Evolutionary conservation across 2,797 vertebrate genomes (phyloP), one percentile per base, ranked within the genome.

Genomic region (Peromyscus attwateri): DNA sequence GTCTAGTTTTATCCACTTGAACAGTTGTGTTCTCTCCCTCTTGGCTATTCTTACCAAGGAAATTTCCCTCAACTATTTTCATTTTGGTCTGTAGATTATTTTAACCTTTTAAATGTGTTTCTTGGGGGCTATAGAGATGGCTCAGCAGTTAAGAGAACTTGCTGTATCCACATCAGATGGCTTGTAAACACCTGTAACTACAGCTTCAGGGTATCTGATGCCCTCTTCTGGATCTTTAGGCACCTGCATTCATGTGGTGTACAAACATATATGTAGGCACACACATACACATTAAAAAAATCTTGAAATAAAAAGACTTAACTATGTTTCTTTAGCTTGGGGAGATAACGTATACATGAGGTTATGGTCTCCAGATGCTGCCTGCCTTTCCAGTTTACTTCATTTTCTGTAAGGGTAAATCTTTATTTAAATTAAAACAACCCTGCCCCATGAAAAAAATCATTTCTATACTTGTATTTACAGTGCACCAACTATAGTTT

Each of bases 21-120:
- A 96, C 93, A 70, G 9, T 77, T 91, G 46, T 94, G 12, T 75
- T 92, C 70, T 95, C 2, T 92, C 6, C 76, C 77, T 19, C 11
- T 60, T 68, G 40, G 9, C 77, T 91, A 66, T 85, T 85, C 37
- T 95, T 87, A 89, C 79, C 7, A 93, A 62, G 6, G 8, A 13
- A 66, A 29, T 92, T 96, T 91, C 92, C 92, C 21, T 14, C 21
- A 96, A 23, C 16, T 6, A 43, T 83, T 92, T 96, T 96, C 16
- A 60, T 91, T 95, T 91, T 55, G 23, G 16, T 52, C 14, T 93
- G 79, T 79, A 89, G 66, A 71, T 91, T 96, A 95, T 66, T 94
- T 94, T 95, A 82, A 82, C 62, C 16, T 92, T 95, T 76, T 43
- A 92, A 52, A 46, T 83, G 25, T 84, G 11, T 88, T 90, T 87